A percentile compares a stretch with the other conserved stretches of the same genome.
Evolutionary conservation across 2,888 invertebrate genomes (phyloP).

Genomic region (Hermodice carunculata): DNA sequence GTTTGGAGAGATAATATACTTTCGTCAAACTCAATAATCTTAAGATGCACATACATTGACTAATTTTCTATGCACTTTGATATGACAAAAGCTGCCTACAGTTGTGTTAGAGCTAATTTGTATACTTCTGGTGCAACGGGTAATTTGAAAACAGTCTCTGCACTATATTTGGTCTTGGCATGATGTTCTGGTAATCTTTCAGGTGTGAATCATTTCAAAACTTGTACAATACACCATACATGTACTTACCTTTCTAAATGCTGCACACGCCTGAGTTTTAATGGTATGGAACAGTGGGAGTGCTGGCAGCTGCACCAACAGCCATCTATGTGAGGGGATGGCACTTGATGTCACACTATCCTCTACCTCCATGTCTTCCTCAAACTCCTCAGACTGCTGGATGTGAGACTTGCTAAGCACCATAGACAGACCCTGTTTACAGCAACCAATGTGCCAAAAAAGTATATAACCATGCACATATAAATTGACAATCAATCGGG

Average conservation of each 20-base stretch:
- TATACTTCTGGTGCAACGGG: too few relatives aligned
- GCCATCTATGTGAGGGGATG: constrained; percentile 69
- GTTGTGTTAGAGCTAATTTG: too few relatives aligned
- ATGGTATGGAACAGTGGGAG: constrained; percentile 81
- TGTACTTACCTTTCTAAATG: constrained; percentile 63
- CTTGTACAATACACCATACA: too few relatives aligned
- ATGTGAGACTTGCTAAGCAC: constrained; percentile 73
- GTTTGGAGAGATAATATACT: too few relatives aligned
- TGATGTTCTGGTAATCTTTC: too few relatives aligned
- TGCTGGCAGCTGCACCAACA: constrained; percentile 73
- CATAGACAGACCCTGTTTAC: constrained; percentile 78
- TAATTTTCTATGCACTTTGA: too few relatives aligned
- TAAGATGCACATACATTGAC: too few relatives aligned
- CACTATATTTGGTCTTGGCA: too few relatives aligned
- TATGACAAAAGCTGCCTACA: too few relatives aligned
- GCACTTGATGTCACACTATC: constrained; percentile 36
- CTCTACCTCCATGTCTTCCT: constrained; percentile 28
- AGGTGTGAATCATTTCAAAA: too few relatives aligned
- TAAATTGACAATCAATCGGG: neutral
- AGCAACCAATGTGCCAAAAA: neutral
- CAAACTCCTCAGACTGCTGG: constrained; percentile 16
- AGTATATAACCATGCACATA: neutral
- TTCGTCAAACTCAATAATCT: too few relatives aligned
- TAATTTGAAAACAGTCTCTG: too few relatives aligned
- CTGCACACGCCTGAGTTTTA: constrained; percentile 51